phyloP scores from a whole-genome alignment of 2,888 invertebrate species.

The Poecilobothrus nobilitatus region DNA sequence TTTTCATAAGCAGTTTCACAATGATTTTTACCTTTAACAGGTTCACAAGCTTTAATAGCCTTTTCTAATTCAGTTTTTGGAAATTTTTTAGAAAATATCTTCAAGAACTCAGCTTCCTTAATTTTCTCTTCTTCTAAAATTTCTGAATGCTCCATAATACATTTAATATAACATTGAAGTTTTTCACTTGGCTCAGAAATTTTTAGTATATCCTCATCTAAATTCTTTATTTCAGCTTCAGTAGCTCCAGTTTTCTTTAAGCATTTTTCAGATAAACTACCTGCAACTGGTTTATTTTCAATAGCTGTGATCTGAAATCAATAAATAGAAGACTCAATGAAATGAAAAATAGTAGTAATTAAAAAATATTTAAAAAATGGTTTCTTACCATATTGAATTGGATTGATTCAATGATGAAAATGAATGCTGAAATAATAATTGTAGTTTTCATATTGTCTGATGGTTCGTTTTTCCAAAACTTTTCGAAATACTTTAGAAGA shows the following conservation, averaged over 20 bases:
- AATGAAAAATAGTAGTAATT: too few relatives aligned
- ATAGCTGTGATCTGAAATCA: not conserved
- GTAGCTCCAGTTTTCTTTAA: not conserved
- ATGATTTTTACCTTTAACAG: not conserved
- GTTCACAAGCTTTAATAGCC: not conserved
- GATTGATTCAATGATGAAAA: too few relatives aligned
- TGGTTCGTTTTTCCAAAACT: too few relatives aligned
- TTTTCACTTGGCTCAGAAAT: not conserved
- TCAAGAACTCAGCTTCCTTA: not conserved
- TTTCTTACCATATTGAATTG: too few relatives aligned
- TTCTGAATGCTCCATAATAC: not conserved
- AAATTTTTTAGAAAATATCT: not conserved
- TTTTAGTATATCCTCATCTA: not conserved
- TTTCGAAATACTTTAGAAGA: too few relatives aligned
- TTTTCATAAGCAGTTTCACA: not conserved
- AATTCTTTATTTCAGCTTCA: not conserved
- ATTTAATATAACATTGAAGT: not conserved
- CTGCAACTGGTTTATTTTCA: not conserved
- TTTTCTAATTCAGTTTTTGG: not conserved
- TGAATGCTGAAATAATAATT: too few relatives aligned
- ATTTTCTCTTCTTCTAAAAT: not conserved
- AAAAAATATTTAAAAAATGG: too few relatives aligned
- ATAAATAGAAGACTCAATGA: too few relatives aligned
- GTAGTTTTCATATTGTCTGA: too few relatives aligned
- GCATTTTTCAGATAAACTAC: not conserved